These are phyloP conservation scores for Apodemus speciosus DNA, from an alignment of 2,113 vertebrate species.

Conservation along the genomic window DNA sequence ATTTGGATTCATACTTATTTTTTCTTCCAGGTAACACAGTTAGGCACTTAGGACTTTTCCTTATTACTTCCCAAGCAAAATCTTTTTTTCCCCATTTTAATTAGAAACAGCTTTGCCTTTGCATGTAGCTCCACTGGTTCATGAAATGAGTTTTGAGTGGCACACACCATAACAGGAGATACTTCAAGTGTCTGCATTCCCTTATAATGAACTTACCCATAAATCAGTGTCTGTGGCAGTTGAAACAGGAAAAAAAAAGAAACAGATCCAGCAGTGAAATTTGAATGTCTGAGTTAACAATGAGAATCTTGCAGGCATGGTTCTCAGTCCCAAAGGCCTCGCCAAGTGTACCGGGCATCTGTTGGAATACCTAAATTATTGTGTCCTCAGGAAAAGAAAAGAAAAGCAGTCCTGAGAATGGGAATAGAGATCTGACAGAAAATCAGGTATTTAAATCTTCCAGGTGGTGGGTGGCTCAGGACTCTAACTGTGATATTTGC, in stretches of 20 bases:
- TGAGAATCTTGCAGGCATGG: neutral
- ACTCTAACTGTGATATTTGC: neutral
- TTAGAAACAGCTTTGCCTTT: constrained; percentile 19
- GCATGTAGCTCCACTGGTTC: neutral
- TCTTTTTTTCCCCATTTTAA: neutral
- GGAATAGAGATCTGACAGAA: neutral
- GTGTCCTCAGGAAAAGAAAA: neutral
- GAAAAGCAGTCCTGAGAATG: neutral
- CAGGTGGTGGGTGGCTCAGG: neutral
- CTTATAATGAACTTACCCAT: constrained; percentile 6
- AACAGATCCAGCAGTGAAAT: neutral
- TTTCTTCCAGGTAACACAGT: neutral
- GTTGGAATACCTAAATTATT: neutral
- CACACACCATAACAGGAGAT: constrained; percentile 19
- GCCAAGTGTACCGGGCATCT: neutral
- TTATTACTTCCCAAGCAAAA: neutral
- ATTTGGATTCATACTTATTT: neutral
- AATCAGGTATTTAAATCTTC: neutral
- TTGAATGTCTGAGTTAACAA: neutral
- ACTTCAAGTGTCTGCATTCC: constrained; percentile 30
- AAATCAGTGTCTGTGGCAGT: constrained; percentile 1
- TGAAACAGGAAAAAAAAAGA: neutral
- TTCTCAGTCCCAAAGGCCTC: too few relatives aligned
- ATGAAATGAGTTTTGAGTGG: constrained; percentile 46
- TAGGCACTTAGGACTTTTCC: neutral